Percentiles rank a stretch among this genome's conserved stretches.
phyloP scores from a whole-genome alignment of 2,797 vertebrate genomes.

The Acanthornis magna region DNA sequence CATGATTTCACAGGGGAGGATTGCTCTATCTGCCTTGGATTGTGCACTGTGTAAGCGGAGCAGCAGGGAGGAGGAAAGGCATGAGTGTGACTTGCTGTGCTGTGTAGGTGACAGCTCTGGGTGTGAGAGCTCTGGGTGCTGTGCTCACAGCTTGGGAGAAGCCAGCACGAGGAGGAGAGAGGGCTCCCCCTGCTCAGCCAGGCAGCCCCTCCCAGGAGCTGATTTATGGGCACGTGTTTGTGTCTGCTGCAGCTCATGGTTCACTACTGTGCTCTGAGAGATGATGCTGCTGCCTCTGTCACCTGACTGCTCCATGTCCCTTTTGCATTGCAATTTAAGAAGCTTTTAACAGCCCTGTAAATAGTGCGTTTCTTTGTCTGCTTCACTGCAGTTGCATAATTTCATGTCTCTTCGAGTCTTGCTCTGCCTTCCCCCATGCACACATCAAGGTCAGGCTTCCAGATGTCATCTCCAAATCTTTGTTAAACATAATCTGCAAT shows the following conservation, averaged over 20 bases:
- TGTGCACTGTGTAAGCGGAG: background rate
- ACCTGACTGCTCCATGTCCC: background rate
- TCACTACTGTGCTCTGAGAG: background rate
- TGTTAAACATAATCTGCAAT: background rate
- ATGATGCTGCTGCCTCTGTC: background rate
- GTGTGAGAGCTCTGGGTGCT: background rate
- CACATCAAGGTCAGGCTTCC: constrained; percentile 13
- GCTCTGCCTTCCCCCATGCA: background rate
- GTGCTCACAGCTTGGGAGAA: background rate
- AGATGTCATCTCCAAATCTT: background rate
- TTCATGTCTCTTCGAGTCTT: background rate
- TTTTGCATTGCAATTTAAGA: background rate
- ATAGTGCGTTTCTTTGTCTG: background rate
- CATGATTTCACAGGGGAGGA: background rate
- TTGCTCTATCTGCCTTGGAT: background rate
- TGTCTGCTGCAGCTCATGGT: background rate
- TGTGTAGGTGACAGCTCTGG: background rate
- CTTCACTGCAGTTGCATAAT: background rate
- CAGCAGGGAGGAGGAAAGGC: background rate
- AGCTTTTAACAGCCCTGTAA: constrained; percentile 11
- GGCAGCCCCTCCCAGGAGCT: background rate
- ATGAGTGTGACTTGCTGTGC: background rate
- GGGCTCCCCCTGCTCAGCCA: background rate
- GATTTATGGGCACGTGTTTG: background rate
- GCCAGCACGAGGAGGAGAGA: background rate